Evolutionary conservation across 1,140 invertebrate genomes (phyloP), one percentile per base, ranked within the genome.

Genomic region (Melanaphis sacchari): DNA sequence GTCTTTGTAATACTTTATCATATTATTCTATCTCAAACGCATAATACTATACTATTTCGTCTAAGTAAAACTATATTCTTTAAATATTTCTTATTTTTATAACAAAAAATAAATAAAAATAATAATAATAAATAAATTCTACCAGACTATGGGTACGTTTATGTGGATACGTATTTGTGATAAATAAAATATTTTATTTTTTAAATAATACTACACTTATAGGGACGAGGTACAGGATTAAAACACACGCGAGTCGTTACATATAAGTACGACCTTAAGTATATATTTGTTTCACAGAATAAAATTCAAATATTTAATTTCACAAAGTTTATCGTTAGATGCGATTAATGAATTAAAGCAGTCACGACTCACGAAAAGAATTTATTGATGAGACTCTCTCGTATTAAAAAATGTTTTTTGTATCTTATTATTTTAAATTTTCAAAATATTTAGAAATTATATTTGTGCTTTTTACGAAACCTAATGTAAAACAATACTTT

Each of bases 241-340:
- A 18, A 76, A 18, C 15, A 21, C 31, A n/a, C 15, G 36, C 15
- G 36, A n/a, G 18, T 76, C 59, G 59, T 18, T 76, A 36, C 31
- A n/a, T 76, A n/a, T 18, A n/a, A 76, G 31, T 76, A 76, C 15
- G 15, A 5, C 15, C n/a, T 15, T 76, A 36, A 18, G 4, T 49
- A n/a, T n/a, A 76, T 76, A 76, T 76, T 76, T 76, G 59, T 76
- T 76, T 76, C 5, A 5, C n/a, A 6, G 15, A 76, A 76, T 76
- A n/a, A 18, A n/a, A 76, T 36, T 76, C 59, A 76, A 66, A 76
- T 76, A 76, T 76, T 18, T 76, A 76, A 76, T 76, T 76, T 76
- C n/a, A n/a, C 31, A 76, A 76, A 76, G n/a, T n/a, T 76, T 76
- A 76, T 76, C n/a, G 59, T n/a, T 76, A n/a, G 59, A 76, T n/a